These are phyloP conservation scores for Eupithecia subumbrata DNA, from an alignment of 2,888 invertebrate species.

Conservation along the genomic window DNA sequence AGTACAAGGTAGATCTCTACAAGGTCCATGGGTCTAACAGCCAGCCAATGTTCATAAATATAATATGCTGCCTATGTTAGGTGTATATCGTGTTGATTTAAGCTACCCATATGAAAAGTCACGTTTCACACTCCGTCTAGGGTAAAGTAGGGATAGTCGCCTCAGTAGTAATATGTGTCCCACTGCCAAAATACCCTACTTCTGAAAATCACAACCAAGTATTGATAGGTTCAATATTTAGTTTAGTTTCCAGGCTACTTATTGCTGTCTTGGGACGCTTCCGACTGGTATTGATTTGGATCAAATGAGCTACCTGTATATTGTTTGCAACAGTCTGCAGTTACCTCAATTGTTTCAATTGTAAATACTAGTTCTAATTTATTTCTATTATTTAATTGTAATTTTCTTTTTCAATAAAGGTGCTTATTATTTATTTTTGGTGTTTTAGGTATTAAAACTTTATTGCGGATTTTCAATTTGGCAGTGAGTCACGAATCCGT, in stretches of 20 bases:
- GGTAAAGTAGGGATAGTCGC: background rate
- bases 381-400: too few species aligned
- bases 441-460: background rate
- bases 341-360: too few species aligned
- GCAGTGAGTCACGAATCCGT: too few species aligned
- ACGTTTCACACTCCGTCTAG: constrained; percentile 3
- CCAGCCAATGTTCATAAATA: background rate
- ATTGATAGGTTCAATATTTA: background rate
- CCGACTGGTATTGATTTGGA: too few species aligned
- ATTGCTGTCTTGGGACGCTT: background rate
- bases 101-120: constrained; percentile 3
- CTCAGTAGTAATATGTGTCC: background rate
- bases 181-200: background rate
- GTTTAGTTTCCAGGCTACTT: background rate
- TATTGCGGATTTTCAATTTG: background rate
- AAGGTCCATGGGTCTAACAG: background rate
- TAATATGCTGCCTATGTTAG: background rate
- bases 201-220: background rate
- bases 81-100: background rate
- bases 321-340: too few species aligned
- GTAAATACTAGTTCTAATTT: too few species aligned
- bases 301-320: too few species aligned
- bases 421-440: too few species aligned
- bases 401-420: too few species aligned
- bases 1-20: background rate